Conservation (phyloP, 64 coral and sea anemone species). For the Stichodactyla mertensii region DNA sequence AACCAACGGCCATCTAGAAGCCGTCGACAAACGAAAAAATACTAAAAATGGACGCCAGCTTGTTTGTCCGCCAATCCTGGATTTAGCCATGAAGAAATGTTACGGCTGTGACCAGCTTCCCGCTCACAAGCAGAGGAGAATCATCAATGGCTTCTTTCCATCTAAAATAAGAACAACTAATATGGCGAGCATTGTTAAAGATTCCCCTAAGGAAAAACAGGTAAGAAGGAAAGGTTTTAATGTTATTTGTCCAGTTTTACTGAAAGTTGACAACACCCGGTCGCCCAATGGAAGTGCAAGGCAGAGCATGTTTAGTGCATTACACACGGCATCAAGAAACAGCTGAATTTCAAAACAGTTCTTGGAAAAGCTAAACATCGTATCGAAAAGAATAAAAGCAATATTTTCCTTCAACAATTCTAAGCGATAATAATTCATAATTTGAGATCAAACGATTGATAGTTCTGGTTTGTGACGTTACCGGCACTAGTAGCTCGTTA, state of each 20-base stretch:
- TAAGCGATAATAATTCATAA: too few species aligned
- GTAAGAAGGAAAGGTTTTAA: background rate
- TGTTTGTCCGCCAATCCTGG: slow-evolving; percentile 68
- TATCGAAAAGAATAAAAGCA: too few species aligned
- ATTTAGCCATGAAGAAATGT: slow-evolving; percentile 56
- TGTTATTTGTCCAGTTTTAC: background rate
- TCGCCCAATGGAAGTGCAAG: too few species aligned
- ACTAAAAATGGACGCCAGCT: slow-evolving; percentile 45
- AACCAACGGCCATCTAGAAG: background rate
- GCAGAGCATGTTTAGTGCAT: too few species aligned
- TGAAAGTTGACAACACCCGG: background rate
- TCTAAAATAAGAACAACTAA: slow-evolving; percentile 46
- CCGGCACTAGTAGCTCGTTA: too few species aligned
- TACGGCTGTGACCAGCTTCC: slow-evolving; percentile 44
- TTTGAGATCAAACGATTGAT: too few species aligned
- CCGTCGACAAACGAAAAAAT: slow-evolving; percentile 22
- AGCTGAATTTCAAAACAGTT: too few species aligned
- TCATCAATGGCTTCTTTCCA: slow-evolving; percentile 81
- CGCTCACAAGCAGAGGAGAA: slow-evolving; percentile 55
- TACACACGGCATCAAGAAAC: too few species aligned
- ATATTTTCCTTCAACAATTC: too few species aligned
- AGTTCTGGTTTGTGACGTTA: too few species aligned
- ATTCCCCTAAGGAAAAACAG: background rate
- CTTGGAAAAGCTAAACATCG: too few species aligned
- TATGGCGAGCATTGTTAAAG: background rate